These are phyloP conservation scores for Plebejus melissa DNA, from an alignment of 2,888 invertebrate genomes.

Conservation along the genomic window DNA sequence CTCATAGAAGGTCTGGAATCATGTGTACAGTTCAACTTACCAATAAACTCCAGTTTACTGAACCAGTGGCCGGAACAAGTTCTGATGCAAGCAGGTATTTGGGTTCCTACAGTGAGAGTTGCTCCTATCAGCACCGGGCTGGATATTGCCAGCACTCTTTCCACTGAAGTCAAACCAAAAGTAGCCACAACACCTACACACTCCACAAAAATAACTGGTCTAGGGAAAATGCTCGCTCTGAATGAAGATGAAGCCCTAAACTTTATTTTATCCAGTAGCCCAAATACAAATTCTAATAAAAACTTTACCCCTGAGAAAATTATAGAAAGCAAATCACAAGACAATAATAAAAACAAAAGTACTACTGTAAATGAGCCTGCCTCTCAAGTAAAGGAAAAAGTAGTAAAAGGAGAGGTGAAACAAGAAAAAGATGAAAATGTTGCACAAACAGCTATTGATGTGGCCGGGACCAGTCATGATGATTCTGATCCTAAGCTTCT, in stretches of 20 bases:
- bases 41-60: slow-evolving; percentile 90
- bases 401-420: slow-evolving; percentile 33
- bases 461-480: slow-evolving; percentile 58
- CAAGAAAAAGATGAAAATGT: slow-evolving; percentile 30
- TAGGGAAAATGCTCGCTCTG: slow-evolving; percentile 74
- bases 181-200: slow-evolving; percentile 59
- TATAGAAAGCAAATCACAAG: slow-evolving; percentile 34
- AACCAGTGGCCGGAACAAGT: slow-evolving; percentile 94
- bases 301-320: slow-evolving; percentile 33
- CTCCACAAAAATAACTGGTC: slow-evolving; percentile 55
- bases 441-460: slow-evolving; percentile 45
- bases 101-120: slow-evolving; percentile 88
- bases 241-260: slow-evolving; percentile 86
- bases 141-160: slow-evolving; percentile 85
- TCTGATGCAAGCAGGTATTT: slow-evolving; percentile 89
- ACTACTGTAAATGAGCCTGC: slow-evolving; percentile 17
- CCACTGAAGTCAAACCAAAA: slow-evolving; percentile 70
- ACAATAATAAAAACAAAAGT: slow-evolving; percentile 31
- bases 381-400: slow-evolving; percentile 37
- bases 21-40: slow-evolving; percentile 85
- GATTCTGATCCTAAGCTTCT: slow-evolving; percentile 44
- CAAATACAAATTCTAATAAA: slow-evolving; percentile 44
- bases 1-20: slow-evolving; percentile 88
- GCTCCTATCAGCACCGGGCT: slow-evolving; percentile 87
- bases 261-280: slow-evolving; percentile 80